A percentile compares a stretch with the other conserved stretches of the same genome.
Conservation (phyloP, 23 tunicate genomes). For the Styela plicata region DNA sequence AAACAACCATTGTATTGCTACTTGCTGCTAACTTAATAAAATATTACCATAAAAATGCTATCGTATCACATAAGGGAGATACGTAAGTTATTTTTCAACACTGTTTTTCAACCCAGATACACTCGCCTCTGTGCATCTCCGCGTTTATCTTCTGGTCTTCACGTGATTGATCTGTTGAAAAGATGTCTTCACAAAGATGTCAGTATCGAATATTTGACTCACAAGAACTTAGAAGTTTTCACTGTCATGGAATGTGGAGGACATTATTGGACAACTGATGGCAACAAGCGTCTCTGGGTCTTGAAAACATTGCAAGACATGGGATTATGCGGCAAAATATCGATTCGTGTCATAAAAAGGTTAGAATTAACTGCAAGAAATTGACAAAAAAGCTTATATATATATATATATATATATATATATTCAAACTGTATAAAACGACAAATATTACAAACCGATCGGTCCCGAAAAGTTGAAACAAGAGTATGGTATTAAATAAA, state of each 20-base stretch:
- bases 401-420: too few species aligned
- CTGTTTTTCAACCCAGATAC: constrained; percentile 39
- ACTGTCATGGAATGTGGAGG: constrained; percentile 33
- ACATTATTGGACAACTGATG: constrained; percentile 41
- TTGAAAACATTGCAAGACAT: constrained; percentile 35
- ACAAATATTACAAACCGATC: too few species aligned
- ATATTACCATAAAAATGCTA: too few species aligned
- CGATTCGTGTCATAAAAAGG: constrained; percentile 32
- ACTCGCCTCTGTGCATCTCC: constrained; percentile 5
- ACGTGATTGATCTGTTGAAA: constrained; percentile 45
- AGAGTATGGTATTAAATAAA: too few species aligned
- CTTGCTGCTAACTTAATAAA: too few species aligned
- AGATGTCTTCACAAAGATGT: constrained; percentile 25
- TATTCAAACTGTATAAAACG: too few species aligned
- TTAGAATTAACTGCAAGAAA: too few species aligned
- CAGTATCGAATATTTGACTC: constrained; percentile 41
- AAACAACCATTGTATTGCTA: too few species aligned
- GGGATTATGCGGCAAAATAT: constrained; percentile 27
- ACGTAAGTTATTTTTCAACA: too few species aligned
- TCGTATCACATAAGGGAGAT: too few species aligned
- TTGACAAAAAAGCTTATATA: too few species aligned
- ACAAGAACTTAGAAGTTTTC: constrained; percentile 25
- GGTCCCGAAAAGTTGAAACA: too few species aligned
- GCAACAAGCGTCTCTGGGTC: constrained; percentile 63
- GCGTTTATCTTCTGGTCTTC: constrained; percentile 50